These are phyloP conservation scores for Catocala nupta DNA, from an alignment of 2,888 invertebrate genomes.

Conservation along the genomic window DNA sequence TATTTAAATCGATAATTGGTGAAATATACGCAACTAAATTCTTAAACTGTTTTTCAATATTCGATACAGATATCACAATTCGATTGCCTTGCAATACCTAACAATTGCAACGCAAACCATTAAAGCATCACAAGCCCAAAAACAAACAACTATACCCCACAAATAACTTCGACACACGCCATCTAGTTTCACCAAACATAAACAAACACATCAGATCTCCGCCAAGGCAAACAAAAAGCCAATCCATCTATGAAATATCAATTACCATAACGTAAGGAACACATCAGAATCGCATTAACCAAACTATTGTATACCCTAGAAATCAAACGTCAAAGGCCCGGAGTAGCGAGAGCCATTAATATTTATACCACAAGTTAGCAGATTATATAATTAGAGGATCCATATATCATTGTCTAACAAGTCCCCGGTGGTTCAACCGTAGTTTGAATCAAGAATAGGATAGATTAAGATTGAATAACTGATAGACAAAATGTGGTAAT, in stretches of 20 bases:
- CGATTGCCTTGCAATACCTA: no score
- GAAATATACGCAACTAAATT: no score
- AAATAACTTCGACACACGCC: no score
- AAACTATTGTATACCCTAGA: slow-evolving; percentile 45
- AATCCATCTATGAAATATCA: neutral
- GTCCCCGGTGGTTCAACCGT: slow-evolving; percentile 36
- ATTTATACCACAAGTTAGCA: slow-evolving; percentile 57
- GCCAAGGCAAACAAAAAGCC: no score
- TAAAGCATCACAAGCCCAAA: no score
- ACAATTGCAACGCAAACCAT: no score
- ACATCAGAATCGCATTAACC: slow-evolving; percentile 9
- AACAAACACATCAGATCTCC: no score
- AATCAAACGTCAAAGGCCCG: slow-evolving; percentile 38
- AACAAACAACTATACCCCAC: no score
- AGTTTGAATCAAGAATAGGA: slow-evolving; percentile 14
- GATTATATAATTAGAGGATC: slow-evolving; percentile 49
- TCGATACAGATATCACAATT: no score
- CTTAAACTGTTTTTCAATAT: no score
- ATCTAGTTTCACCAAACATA: no score
- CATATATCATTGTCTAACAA: slow-evolving; percentile 42
- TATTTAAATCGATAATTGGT: no score
- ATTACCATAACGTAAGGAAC: neutral
- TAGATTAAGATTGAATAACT: slow-evolving; percentile 25
- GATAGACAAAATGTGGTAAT: slow-evolving; percentile 18
- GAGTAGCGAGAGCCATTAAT: slow-evolving; percentile 56